Evolutionary conservation across 2,797 vertebrate genomes (phyloP).

Genomic region (Dicrostonyx torquatus): DNA sequence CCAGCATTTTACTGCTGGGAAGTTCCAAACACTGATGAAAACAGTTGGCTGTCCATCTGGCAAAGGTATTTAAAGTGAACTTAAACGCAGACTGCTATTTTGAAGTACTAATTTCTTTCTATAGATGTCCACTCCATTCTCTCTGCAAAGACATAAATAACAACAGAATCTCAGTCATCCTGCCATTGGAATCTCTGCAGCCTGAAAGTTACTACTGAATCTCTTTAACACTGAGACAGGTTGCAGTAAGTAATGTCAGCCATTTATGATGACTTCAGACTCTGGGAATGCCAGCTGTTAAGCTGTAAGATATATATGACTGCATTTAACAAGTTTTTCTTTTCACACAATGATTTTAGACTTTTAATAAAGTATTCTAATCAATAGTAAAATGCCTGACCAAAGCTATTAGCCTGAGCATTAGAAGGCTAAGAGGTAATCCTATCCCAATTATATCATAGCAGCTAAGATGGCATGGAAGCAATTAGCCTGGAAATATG

Average conservation of each 20-base stretch:
- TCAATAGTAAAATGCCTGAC: conserved; percentile 77
- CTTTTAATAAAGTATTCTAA: conserved; percentile 77
- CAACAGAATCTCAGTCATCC: conserved; percentile 6
- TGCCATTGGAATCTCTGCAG: conserved; percentile 8
- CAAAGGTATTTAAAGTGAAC: conserved; percentile 72
- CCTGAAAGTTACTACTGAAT: conserved; percentile 14
- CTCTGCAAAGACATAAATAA: conserved; percentile 25
- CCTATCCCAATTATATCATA: conserved; percentile 72
- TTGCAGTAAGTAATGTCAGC: conserved; percentile 40
- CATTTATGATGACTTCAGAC: conserved; percentile 60
- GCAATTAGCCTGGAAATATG: conserved; percentile 75
- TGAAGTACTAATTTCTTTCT: conserved; percentile 53
- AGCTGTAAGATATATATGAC: conserved; percentile 61
- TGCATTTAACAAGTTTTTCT: conserved; percentile 73
- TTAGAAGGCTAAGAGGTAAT: conserved; percentile 77
- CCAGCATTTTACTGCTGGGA: conserved; percentile 62
- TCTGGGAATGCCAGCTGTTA: conserved; percentile 57
- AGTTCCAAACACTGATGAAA: conserved; percentile 59
- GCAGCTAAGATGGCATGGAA: conserved; percentile 55
- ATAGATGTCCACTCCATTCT: conserved; percentile 43
- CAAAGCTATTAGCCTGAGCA: conserved; percentile 76
- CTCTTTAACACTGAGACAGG: conserved; percentile 54
- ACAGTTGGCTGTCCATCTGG: conserved; percentile 72
- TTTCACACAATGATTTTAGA: conserved; percentile 64
- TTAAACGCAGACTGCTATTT: conserved; percentile 63